These are phyloP conservation scores for Drosophila fungiperda DNA, from an alignment of 2,888 invertebrate species.

Conservation along the genomic window DNA sequence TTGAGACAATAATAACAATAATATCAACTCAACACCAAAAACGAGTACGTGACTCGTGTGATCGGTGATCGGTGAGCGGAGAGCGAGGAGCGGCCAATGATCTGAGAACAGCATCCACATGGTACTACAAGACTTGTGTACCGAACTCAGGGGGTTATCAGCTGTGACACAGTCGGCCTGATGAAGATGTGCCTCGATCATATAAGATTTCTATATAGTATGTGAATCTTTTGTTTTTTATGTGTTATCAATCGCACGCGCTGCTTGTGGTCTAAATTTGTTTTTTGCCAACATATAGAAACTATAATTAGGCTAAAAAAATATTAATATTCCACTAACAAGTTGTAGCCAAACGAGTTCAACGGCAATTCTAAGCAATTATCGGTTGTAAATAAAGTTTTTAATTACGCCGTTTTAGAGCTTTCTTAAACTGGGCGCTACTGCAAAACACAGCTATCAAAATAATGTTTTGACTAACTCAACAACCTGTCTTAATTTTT, in stretches of 20 bases:
- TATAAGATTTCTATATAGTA: not conserved
- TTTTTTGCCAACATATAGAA: constrained; percentile 25
- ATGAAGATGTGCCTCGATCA: constrained; percentile 3
- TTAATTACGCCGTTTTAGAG: constrained; percentile 13
- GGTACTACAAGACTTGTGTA: not conserved
- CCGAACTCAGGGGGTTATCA: constrained; percentile 49
- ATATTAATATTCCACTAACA: constrained; percentile 54
- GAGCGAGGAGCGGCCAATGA: constrained; percentile 9
- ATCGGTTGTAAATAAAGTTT: constrained; percentile 61
- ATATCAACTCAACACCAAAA: constrained; percentile 37
- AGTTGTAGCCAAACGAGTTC: constrained; percentile 71
- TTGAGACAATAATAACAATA: constrained; percentile 49
- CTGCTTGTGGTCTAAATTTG: constrained; percentile 45
- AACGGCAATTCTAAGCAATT: constrained; percentile 76
- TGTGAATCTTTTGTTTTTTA: not conserved
- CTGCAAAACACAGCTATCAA: constrained; percentile 1
- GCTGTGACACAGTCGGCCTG: constrained; percentile 4
- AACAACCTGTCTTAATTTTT: constrained; percentile 40
- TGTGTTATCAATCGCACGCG: constrained; percentile 35
- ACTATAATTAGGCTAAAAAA: constrained; percentile 30
- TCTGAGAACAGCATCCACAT: constrained; percentile 47
- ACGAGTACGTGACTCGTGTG: constrained; percentile 9
- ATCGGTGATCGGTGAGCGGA: constrained; percentile 5
- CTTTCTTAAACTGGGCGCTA: constrained; percentile 39
- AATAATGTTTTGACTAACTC: constrained; percentile 23